Evolutionary conservation across 2,888 invertebrate genomes (phyloP), one percentile per base, ranked within the genome.

Genomic region (Carcina quercana): DNA sequence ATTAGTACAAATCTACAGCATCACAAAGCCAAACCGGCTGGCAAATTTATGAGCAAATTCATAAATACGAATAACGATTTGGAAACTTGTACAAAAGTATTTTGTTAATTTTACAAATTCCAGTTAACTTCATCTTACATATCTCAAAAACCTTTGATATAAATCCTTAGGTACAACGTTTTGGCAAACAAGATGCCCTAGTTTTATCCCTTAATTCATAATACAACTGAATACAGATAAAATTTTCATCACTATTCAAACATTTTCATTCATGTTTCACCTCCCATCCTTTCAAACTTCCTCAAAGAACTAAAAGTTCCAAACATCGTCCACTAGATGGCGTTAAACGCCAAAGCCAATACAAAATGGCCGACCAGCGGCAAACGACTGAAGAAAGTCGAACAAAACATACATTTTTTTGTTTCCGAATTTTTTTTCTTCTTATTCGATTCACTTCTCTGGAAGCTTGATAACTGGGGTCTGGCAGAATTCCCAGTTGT

Each of bases 391-490:
- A 31, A 32, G 30, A 35, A 19, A 32, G 34, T 44, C 37, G 28
- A 32, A 30, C 10, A 22, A 5, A 17, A 17, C 17, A 5, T n/a
- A 40, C 31, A 38, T 46, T 56, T 56, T 54, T 58, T 56, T 58
- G 51, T 57, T 17, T 17, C 17, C 24, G 24, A 11, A 24, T 6
- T 36, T 41, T 43, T 30, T 36, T 38, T 32, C 41, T 31, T 39
- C 40, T 40, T 13, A 19, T 25, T 30, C 29, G 10, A 43, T 72
- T 86, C 88, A 88, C 80, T 87, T 86, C 55, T 84, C 86, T 2
- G 91, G 91, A 29, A 91, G 64, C 62, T 89, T 87, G 41, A 91
- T 85, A 34, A 91, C 86, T 37, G 90, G 90, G 44, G 86, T 78
- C 42, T 88, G 86, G 19, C 86, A 82, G 49, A 86, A 85, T 41